A percentile compares a stretch with the other conserved stretches of the same genome.
Evolutionary conservation across 2,797 vertebrate species (phyloP).

Genomic region (Malacoraja senta): DNA sequence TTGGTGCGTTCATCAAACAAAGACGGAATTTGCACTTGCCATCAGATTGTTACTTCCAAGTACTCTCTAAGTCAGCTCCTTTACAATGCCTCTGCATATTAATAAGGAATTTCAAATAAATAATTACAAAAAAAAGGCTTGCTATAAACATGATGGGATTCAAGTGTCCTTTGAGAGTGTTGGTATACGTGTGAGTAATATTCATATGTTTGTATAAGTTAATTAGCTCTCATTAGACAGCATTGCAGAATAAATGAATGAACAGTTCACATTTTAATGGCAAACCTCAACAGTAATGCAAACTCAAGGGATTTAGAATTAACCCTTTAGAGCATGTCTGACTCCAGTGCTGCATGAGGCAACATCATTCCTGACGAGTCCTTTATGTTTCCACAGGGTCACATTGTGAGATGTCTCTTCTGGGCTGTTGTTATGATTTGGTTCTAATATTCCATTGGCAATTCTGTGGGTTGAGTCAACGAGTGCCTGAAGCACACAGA

Average conservation of each 20-base stretch:
- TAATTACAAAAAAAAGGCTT: constrained; percentile 27
- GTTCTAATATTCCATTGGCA: background rate
- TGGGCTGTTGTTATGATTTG: background rate
- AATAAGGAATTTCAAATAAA: constrained; percentile 29
- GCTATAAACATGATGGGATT: constrained; percentile 33
- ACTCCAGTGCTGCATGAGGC: background rate
- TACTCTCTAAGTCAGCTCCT: background rate
- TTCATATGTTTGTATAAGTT: constrained; percentile 36
- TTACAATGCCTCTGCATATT: background rate
- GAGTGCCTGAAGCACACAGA: background rate
- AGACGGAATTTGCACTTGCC: background rate
- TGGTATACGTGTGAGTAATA: background rate
- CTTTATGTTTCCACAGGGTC: background rate
- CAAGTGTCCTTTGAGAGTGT: constrained; percentile 30
- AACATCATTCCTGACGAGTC: background rate
- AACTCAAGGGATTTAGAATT: background rate
- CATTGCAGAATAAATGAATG: constrained; percentile 12
- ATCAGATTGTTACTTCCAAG: background rate
- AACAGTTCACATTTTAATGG: background rate
- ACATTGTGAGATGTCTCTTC: background rate
- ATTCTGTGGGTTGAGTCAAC: background rate
- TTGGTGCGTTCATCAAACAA: constrained; percentile 31
- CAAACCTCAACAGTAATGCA: background rate
- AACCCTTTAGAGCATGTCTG: background rate
- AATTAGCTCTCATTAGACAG: constrained; percentile 35